A percentile compares a stretch with the other conserved stretches of the same genome.
These are phyloP conservation scores for Drosophila pallidifrons DNA, from an alignment of 1,140 invertebrate genomes.

Conservation along the genomic window DNA sequence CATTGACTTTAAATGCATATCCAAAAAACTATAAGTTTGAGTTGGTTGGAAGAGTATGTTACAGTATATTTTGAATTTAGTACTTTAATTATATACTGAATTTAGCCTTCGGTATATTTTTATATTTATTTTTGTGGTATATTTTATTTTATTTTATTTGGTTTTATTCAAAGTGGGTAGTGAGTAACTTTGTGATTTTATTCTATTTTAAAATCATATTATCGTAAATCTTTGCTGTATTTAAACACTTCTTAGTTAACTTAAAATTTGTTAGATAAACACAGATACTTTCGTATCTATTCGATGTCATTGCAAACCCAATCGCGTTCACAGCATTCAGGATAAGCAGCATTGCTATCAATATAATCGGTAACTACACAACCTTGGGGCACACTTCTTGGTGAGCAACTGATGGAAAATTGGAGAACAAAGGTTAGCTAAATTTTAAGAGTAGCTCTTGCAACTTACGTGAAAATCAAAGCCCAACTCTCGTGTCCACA, in stretches of 20 bases:
- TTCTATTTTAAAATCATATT: neutral
- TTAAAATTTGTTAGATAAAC: neutral
- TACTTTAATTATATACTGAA: too few species aligned
- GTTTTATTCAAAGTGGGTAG: too few species aligned
- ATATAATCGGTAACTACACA: conserved; percentile 33
- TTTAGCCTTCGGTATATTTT: too few species aligned
- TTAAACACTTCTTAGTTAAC: neutral
- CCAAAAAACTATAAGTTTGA: too few species aligned
- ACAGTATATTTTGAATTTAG: too few species aligned
- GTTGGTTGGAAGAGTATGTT: too few species aligned
- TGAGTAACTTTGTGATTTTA: too few species aligned
- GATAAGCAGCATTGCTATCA: conserved; percentile 17
- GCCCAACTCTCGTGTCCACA: conserved; percentile 61
- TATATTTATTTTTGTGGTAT: too few species aligned
- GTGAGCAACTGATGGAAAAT: conserved; percentile 19
- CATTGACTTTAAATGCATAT: too few species aligned
- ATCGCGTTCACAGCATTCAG: conserved; percentile 42
- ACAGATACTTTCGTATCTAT: neutral
- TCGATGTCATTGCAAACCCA: conserved; percentile 39
- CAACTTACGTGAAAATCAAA: conserved; percentile 48
- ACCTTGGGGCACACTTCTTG: conserved; percentile 5
- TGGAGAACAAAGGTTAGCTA: neutral
- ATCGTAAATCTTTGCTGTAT: neutral
- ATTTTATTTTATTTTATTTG: too few species aligned
- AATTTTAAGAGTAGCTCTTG: neutral